Percentiles rank a stretch among this genome's conserved stretches.
Evolutionary conservation across 2,797 vertebrate genomes (phyloP).

Genomic region (Phyllotis vaccarum): DNA sequence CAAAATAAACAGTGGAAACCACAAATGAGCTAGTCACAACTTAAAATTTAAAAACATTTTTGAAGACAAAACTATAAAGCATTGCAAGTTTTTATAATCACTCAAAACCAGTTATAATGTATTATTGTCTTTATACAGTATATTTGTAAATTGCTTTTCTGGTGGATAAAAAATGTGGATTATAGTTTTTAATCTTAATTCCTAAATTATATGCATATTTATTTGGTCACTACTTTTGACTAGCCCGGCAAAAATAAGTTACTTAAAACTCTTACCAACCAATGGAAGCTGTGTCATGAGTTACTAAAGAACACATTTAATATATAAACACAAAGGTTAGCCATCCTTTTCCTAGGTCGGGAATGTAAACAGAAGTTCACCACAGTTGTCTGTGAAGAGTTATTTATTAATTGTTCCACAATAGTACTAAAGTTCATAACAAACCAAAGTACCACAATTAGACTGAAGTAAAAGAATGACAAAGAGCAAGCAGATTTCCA

Average conservation of each 20-base stretch:
- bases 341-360: slow-evolving; percentile 47
- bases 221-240: background rate
- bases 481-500: background rate
- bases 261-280: slow-evolving; percentile 39
- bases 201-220: background rate
- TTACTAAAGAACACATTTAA: slow-evolving; percentile 50
- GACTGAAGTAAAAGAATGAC: slow-evolving; percentile 43
- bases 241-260: background rate
- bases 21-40: background rate
- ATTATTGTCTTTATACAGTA: background rate
- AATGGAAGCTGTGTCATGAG: background rate
- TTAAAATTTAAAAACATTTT: slow-evolving; percentile 35
- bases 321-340: slow-evolving; percentile 67
- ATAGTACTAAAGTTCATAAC: slow-evolving; percentile 71
- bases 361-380: slow-evolving; percentile 72
- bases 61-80: slow-evolving; percentile 49
- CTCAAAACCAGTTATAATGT: background rate
- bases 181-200: slow-evolving; percentile 23
- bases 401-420: slow-evolving; percentile 81
- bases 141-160: background rate
- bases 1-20: background rate
- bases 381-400: slow-evolving; percentile 63
- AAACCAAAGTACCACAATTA: slow-evolving; percentile 65
- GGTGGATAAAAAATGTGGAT: background rate
- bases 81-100: slow-evolving; percentile 33